A percentile compares a stretch with the other conserved stretches of the same genome.
phyloP scores from a whole-genome alignment of 2,888 invertebrate species.

The Diloba caeruleocephala region DNA sequence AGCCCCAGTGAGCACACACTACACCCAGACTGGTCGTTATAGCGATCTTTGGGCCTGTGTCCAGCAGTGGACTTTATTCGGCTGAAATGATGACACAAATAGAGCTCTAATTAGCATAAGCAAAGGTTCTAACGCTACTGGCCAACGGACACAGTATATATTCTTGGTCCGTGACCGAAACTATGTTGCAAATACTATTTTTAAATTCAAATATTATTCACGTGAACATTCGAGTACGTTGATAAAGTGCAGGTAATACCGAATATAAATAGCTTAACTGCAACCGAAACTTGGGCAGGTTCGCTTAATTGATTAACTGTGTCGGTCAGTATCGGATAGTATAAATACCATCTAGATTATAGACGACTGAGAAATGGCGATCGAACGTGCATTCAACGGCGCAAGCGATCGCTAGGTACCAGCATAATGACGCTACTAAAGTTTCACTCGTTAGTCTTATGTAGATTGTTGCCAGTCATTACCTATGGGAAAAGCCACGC shows the following conservation, averaged over 20 bases:
- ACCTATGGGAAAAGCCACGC: constrained; percentile 65
- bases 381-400: constrained; percentile 57
- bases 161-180: constrained; percentile 42
- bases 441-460: constrained; percentile 72
- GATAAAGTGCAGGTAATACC: constrained; percentile 60
- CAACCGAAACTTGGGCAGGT: constrained; percentile 70
- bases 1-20: no score
- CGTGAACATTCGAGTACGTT: constrained; percentile 35
- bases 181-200: constrained; percentile 36
- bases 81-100: constrained; percentile 33
- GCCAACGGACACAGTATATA: constrained; percentile 24
- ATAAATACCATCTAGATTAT: constrained; percentile 61
- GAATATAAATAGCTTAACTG: constrained; percentile 71
- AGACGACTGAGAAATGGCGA: constrained; percentile 64
- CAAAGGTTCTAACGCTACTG: constrained; percentile 11
- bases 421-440: constrained; percentile 71
- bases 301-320: constrained; percentile 71
- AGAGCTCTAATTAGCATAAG: constrained; percentile 39
- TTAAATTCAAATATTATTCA: constrained; percentile 50
- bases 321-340: constrained; percentile 59
- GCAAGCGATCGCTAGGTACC: constrained; percentile 60
- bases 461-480: constrained; percentile 71
- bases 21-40: no score
- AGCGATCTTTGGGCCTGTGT: no score
- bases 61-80: no score